A percentile compares a stretch with the other conserved stretches of the same genome.
Conservation (phyloP, 2,113 vertebrate genomes). For the Electrona antarctica region DNA sequence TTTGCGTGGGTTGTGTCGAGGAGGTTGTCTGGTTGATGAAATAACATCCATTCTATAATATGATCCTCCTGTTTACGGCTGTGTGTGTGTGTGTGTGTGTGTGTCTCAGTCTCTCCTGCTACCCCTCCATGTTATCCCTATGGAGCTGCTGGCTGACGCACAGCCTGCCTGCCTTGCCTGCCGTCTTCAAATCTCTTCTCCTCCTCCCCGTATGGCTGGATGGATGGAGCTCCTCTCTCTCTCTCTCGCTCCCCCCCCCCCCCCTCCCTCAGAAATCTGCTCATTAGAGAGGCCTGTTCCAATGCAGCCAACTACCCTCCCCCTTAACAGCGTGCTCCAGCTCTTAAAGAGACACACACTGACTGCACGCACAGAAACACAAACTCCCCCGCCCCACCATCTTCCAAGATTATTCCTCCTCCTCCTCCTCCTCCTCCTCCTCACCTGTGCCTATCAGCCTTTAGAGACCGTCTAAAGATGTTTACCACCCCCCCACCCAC, state of each 20-base stretch:
- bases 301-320: conserved; percentile 56
- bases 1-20: conserved; percentile 63
- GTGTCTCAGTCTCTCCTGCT: conserved; percentile 66
- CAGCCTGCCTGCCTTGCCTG: conserved; percentile 50
- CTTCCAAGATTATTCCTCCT: background rate
- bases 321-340: conserved; percentile 63
- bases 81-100: conserved; percentile 35
- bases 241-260: conserved; percentile 2
- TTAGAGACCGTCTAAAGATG: too few relatives aligned
- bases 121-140: conserved; percentile 62
- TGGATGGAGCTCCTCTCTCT: conserved; percentile 43
- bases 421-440: conserved; percentile 38
- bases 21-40: conserved; percentile 57
- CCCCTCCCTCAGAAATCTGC: conserved; percentile 59
- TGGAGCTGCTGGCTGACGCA: conserved; percentile 65
- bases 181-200: conserved; percentile 56
- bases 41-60: conserved; percentile 64
- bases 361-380: background rate
- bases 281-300: conserved; percentile 76
- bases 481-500: too few relatives aligned
- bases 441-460: conserved; percentile 58
- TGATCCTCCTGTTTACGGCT: conserved; percentile 47
- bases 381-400: too few relatives aligned
- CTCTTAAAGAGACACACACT: conserved; percentile 72
- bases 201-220: conserved; percentile 55